Percentiles rank a stretch among this genome's conserved stretches.
These are phyloP conservation scores for Actinernus sp. DNA, from an alignment of 92 coral and sea anemone species.

Conservation along the genomic window DNA sequence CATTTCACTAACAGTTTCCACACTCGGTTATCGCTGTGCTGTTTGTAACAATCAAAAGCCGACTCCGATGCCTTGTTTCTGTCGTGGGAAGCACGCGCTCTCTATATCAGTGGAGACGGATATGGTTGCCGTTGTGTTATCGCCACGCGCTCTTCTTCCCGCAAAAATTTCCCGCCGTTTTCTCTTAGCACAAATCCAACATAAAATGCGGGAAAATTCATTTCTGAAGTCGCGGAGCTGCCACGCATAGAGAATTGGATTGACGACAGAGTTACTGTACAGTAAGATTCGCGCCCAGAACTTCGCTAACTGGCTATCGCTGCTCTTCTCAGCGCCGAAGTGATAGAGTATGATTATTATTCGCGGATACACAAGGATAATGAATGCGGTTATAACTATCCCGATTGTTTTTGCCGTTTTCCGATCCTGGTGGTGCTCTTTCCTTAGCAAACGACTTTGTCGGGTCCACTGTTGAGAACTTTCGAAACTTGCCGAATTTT, in stretches of 20 bases:
- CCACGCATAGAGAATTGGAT: slow-evolving; percentile 75
- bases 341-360: slow-evolving; percentile 67
- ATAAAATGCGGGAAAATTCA: slow-evolving; percentile 32
- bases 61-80: too few species aligned
- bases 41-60: too few species aligned
- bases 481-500: too few species aligned
- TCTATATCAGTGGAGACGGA: background rate
- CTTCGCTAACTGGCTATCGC: slow-evolving; percentile 18
- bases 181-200: too few species aligned
- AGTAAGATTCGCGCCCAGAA: slow-evolving; percentile 74
- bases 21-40: too few species aligned
- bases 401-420: slow-evolving; percentile 74
- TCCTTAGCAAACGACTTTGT: too few species aligned
- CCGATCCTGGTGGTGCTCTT: slow-evolving; percentile 48
- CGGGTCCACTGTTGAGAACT: too few species aligned
- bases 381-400: slow-evolving; percentile 62
- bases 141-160: too few species aligned
- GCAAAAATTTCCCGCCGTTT: too few species aligned
- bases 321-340: slow-evolving; percentile 13
- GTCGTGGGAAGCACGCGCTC: too few species aligned
- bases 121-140: background rate
- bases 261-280: slow-evolving; percentile 63
- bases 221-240: slow-evolving; percentile 72
- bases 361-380: slow-evolving; percentile 73
- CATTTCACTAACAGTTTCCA: too few species aligned